These are phyloP conservation scores for Microplitis demolitor DNA, from an alignment of 1,140 invertebrate species.

Conservation along the genomic window DNA sequence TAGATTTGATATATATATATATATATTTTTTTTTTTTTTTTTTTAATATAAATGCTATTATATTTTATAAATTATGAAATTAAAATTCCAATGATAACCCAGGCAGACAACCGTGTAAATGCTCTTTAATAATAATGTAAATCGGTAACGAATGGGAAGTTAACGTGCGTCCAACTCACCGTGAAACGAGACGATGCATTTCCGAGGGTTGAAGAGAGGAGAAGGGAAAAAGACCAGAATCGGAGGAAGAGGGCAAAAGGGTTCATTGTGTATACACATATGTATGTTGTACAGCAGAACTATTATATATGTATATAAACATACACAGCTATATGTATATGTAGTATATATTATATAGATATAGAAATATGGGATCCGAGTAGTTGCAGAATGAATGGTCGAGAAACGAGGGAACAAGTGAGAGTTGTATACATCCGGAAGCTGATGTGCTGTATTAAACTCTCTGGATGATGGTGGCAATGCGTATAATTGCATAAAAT, in stretches of 20 bases:
- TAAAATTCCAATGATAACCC: slow-evolving; percentile 45
- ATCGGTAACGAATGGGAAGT: slow-evolving; percentile 46
- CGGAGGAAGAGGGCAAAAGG: not conserved
- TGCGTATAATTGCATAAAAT: slow-evolving; percentile 54
- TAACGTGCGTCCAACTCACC: slow-evolving; percentile 47
- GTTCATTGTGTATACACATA: not conserved
- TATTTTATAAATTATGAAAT: slow-evolving; percentile 29
- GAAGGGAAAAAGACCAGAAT: not conserved
- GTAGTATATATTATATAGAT: not conserved
- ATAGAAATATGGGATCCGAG: not conserved
- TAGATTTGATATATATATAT: not conserved
- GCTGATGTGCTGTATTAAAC: slow-evolving; percentile 22
- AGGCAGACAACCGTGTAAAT: slow-evolving; percentile 41
- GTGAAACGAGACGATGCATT: slow-evolving; percentile 46
- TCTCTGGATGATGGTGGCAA: slow-evolving; percentile 37
- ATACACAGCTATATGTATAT: not conserved
- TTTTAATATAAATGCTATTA: not conserved
- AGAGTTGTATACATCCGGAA: slow-evolving; percentile 29
- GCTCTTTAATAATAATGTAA: slow-evolving; percentile 54
- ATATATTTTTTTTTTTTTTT: not conserved
- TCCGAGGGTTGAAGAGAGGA: slow-evolving; percentile 3
- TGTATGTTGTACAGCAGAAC: not conserved
- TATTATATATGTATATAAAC: not conserved
- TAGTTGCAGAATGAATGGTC: not conserved
- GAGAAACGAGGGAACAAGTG: slow-evolving; percentile 11